Evolutionary conservation across 2,113 vertebrate genomes (phyloP), one percentile per base, ranked within the genome.

Genomic region (Epinephelus fuscoguttatus): DNA sequence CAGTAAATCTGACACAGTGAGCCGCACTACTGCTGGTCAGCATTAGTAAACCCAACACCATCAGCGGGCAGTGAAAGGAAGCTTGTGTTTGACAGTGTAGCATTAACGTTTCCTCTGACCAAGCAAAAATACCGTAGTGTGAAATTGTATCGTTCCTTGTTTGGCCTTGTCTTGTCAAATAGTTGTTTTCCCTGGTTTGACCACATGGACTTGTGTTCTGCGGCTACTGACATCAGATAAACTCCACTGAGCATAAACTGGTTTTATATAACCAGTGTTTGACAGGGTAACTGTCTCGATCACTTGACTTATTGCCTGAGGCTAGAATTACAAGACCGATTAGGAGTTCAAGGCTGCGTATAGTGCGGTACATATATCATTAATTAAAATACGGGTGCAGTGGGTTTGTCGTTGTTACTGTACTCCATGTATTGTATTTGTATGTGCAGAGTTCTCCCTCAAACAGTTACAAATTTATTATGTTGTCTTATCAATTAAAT

Each of bases 121-220:
- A 61, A 75, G 84, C 74, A 70, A 67, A 70, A 88, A 87, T 85
- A 82, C 76, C 69, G 25, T 15, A 14, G 75, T 57, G 70, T 70
- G 75, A 78, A 88, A 92, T 81, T 81, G 57, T 75, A 85, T 71
- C 77, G 10, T 64, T 78, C 14, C 25, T 80, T 86, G 81, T 89
- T 90, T 93, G 91, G 86, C 92, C 92, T 93, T 88, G 92, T 87
- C 74, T 77, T 89, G 91, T 92, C 92, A 90, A 73, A 76, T 30
- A 8, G 62, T 80, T 81, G 70, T 87, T 88, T 94, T 84, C 73
- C 53, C 76, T 81, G 61, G 69, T 87, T 84, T 37, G 70, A 91
- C 87, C 88, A 81, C 89, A 85, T 64, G 0, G 62, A 78, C 80
- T 79, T 82, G 57, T 86, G 61, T 67, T 82, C 80, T 72, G 62